Evolutionary conservation across 2,113 vertebrate species (phyloP).

Genomic region (Typhlomys cinereus): DNA sequence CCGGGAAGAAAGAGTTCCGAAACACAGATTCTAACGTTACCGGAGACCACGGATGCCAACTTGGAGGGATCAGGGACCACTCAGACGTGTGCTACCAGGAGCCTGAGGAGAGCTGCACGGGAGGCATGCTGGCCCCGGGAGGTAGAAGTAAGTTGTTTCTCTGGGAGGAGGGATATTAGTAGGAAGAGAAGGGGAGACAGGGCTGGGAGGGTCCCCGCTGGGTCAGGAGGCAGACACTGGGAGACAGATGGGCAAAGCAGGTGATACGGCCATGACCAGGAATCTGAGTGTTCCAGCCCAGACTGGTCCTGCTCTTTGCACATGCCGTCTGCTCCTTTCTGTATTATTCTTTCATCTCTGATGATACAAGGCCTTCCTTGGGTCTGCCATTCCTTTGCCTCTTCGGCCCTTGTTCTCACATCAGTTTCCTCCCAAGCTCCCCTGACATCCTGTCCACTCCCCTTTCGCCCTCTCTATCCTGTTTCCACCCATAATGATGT

Average conservation of each 20-base stretch:
- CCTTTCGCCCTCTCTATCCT: neutral
- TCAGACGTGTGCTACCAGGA: neutral
- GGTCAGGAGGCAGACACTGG: conserved; percentile 49
- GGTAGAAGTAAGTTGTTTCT: conserved; percentile 67
- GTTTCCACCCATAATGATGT: neutral
- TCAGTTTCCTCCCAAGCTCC: neutral
- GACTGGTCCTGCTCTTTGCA: conserved; percentile 12
- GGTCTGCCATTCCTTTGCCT: neutral
- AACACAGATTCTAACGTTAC: conserved; percentile 34
- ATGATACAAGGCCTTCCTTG: neutral
- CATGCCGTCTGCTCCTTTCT: conserved; percentile 25
- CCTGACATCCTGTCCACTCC: neutral
- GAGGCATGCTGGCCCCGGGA: neutral
- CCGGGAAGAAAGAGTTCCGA: conserved; percentile 63
- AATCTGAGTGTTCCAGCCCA: neutral
- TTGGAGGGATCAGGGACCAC: neutral
- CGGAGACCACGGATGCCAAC: neutral
- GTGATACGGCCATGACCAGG: neutral
- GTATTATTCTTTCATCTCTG: conserved; percentile 6
- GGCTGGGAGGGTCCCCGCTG: neutral
- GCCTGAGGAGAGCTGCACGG: neutral
- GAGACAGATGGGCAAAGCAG: conserved; percentile 63
- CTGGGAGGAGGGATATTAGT: neutral
- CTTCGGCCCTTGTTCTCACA: neutral
- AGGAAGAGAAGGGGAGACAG: neutral